These are phyloP conservation scores for Anastrepha ludens DNA, from an alignment of 1,140 invertebrate genomes.

Conservation along the genomic window DNA sequence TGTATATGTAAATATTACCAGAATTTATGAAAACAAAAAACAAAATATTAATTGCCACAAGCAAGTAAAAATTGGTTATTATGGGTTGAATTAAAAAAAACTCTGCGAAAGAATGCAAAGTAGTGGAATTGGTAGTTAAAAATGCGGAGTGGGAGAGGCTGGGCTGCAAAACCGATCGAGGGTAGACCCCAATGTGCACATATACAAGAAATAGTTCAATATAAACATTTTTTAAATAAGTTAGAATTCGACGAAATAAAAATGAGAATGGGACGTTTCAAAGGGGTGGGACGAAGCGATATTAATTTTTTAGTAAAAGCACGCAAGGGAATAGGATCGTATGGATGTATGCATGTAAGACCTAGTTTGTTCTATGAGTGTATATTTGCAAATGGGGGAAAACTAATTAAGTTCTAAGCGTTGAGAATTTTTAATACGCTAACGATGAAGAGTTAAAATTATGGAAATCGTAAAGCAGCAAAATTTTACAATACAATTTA, in stretches of 20 bases:
- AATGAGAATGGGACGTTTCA: not conserved
- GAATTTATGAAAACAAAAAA: too few relatives aligned
- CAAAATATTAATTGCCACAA: too few relatives aligned
- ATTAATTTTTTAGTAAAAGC: constrained; percentile 12
- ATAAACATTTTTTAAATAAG: not conserved
- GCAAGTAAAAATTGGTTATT: too few relatives aligned
- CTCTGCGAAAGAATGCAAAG: too few relatives aligned
- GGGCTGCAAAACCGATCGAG: too few relatives aligned
- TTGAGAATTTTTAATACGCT: not conserved
- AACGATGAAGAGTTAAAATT: not conserved
- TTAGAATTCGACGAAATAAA: not conserved
- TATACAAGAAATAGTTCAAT: not conserved
- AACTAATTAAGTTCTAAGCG: constrained; percentile 16
- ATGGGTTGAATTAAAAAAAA: too few relatives aligned
- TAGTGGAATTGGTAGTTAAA: too few relatives aligned
- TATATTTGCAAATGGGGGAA: not conserved
- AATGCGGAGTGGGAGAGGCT: too few relatives aligned
- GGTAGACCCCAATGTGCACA: too few relatives aligned
- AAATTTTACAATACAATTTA: not conserved
- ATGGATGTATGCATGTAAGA: not conserved
- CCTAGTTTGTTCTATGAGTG: too few relatives aligned
- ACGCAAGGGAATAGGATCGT: not conserved
- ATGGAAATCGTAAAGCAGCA: not conserved
- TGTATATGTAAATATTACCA: too few relatives aligned
- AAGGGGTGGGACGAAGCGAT: not conserved